Conservation (phyloP, 2,888 invertebrate species). For the Diachrysia chrysitis region DNA sequence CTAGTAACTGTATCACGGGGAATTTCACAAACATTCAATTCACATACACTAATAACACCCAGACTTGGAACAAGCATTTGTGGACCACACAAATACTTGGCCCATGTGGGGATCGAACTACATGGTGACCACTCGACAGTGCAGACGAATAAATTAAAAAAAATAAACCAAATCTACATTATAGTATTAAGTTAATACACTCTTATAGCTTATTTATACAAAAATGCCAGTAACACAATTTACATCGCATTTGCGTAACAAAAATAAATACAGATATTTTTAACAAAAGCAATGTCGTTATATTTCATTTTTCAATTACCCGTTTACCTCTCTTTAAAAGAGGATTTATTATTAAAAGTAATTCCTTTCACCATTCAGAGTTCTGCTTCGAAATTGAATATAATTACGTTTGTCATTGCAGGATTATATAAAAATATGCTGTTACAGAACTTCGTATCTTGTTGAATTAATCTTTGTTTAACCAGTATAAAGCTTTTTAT, state of each 20-base stretch:
- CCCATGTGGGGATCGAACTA: no score
- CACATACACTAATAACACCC: no score
- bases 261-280: slow-evolving; percentile 23
- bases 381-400: slow-evolving; percentile 16
- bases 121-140: no score
- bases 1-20: no score
- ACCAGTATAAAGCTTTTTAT: neutral
- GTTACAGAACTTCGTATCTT: neutral
- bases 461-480: neutral
- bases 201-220: slow-evolving; percentile 15
- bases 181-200: slow-evolving; percentile 13
- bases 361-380: slow-evolving; percentile 9
- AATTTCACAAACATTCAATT: no score
- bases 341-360: slow-evolving; percentile 15
- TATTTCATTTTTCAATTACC: slow-evolving; percentile 27
- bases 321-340: slow-evolving; percentile 13
- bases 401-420: slow-evolving; percentile 24
- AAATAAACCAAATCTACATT: no score
- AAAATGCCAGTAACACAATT: slow-evolving; percentile 27
- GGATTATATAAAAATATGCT: slow-evolving; percentile 17
- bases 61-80: no score
- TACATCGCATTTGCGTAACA: slow-evolving; percentile 23
- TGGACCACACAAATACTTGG: no score
- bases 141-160: no score
- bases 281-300: slow-evolving; percentile 22